Evolutionary conservation across 2,888 invertebrate species (phyloP), one percentile per base, ranked within the genome.

Genomic region (Incurvaria masculella): DNA sequence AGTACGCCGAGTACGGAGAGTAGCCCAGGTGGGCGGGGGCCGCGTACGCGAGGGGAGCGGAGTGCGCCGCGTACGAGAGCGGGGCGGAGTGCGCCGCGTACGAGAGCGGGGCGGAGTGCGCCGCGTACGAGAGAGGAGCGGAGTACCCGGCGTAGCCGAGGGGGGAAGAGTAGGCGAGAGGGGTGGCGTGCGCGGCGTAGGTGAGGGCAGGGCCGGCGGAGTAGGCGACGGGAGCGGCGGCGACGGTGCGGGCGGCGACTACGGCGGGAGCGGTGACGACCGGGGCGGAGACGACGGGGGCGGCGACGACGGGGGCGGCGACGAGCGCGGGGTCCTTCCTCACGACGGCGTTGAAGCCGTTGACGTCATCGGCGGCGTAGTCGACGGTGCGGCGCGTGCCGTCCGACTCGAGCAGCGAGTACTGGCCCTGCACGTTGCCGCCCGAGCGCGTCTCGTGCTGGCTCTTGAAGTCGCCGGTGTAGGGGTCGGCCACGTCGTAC

Each of bases 331-430:
- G 71, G 53, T 78, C 78, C 52, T 75, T 78, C 57, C 72, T 74
- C 4, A 81, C 81, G 42, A 81, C 75, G 47, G 81, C 81, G 65
- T 80, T 81, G 68, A 81, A 81, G 5, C 81, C 81, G 51, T 65
- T 61, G 46, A 75, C 57, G 51, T 78, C 72, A 57, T 67, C 67
- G 47, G 81, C 80, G 43, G 74, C 65, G 64, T 81, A 81, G 63
- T 81, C 80, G 0, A 81, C 81, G 42, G 68, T 76, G 49, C 81
- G 72, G 57, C 70, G 72, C 52, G 75, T 80, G 57, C 81, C 81
- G 54, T 81, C 81, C 21, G 81, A 56, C 44, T 81, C 81, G 20
- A 70, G 62, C 44, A 81, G 65, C 33, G 80, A 80, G 69, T 81
- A 81, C 59, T 79, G 78, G 50, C 81, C 81, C 53, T 66, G 61